Conservation (phyloP, 2,113 vertebrate species). For the Erinaceus europaeus region DNA sequence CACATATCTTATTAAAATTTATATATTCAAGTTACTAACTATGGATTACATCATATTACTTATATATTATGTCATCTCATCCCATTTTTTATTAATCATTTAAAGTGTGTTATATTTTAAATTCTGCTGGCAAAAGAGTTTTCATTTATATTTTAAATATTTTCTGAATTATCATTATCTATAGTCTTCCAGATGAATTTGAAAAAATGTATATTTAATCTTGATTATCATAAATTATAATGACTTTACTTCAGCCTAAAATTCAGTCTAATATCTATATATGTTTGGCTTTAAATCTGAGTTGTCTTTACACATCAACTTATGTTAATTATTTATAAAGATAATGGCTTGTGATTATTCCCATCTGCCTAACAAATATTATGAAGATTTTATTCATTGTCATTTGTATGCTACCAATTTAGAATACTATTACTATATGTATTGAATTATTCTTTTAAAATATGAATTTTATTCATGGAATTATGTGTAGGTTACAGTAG, state of each 20-base stretch:
- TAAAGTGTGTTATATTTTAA: not conserved
- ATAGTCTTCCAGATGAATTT: not conserved
- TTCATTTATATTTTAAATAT: not conserved
- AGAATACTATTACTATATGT: not conserved
- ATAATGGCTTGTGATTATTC: not conserved
- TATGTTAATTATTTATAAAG: not conserved
- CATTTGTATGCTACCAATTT: not conserved
- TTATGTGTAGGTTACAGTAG: not conserved
- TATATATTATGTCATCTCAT: no score
- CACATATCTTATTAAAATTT: not conserved
- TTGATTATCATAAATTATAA: no score
- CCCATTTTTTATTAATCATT: no score
- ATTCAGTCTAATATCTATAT: no score
- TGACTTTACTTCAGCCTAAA: no score
- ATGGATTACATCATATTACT: not conserved
- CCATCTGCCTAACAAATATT: not conserved
- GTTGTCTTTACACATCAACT: not conserved
- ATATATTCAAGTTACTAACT: not conserved
- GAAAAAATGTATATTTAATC: no score
- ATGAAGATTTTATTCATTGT: not conserved
- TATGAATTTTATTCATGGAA: not conserved
- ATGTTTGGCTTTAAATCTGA: not conserved
- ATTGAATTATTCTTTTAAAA: not conserved
- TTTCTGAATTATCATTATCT: not conserved
- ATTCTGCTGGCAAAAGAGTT: not conserved